Conservation (phyloP, 2,113 vertebrate species). For the Pomatorhinus ruficollis region DNA sequence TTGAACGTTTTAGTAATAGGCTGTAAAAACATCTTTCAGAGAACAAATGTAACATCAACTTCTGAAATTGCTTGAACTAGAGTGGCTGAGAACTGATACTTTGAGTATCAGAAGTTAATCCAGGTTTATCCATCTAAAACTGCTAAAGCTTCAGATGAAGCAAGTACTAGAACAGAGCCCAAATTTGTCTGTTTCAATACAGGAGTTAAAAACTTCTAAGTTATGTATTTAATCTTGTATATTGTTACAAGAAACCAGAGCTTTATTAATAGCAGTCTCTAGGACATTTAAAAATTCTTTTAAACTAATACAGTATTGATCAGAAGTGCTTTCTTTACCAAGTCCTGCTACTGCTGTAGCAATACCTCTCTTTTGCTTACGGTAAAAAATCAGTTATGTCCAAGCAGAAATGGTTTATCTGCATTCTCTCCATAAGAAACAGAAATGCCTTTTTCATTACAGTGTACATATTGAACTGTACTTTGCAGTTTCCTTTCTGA, state of each 20-base stretch:
- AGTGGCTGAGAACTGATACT: neutral
- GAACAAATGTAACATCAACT: neutral
- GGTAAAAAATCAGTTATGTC: neutral
- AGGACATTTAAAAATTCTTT: neutral
- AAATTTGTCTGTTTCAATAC: neutral
- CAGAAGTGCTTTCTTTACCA: neutral
- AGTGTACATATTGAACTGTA: neutral
- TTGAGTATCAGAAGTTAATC: neutral
- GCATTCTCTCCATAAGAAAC: neutral
- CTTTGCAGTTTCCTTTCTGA: neutral
- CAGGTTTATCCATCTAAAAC: neutral
- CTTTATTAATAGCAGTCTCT: neutral
- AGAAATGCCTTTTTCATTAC: neutral
- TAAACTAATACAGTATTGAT: neutral
- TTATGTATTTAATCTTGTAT: neutral
- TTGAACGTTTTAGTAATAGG: neutral
- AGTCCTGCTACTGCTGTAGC: neutral
- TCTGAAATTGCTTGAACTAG: neutral
- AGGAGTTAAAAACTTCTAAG: neutral
- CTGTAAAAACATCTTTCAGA: neutral
- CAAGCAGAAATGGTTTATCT: neutral
- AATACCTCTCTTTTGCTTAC: neutral
- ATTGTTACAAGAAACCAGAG: neutral
- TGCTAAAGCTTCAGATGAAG: fast-evolving
- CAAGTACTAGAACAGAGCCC: neutral